These are phyloP conservation scores for Rostratula benghalensis DNA, from an alignment of 2,113 vertebrate genomes.

Conservation along the genomic window DNA sequence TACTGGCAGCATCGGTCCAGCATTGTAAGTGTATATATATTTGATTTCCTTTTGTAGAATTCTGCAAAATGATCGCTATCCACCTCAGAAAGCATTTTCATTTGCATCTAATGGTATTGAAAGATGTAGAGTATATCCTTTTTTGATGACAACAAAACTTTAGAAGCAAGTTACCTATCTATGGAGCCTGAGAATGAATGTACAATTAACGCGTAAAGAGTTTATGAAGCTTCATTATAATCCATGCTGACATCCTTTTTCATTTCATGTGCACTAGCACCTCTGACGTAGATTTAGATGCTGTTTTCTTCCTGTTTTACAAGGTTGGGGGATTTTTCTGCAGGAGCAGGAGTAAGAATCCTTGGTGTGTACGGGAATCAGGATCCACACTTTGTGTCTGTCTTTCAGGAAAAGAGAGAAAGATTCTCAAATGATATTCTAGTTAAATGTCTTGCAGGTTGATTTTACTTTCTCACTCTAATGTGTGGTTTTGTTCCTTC, in stretches of 20 bases:
- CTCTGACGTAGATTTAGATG: not conserved
- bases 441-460: not conserved
- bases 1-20: not conserved
- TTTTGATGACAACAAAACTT: not conserved
- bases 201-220: not conserved
- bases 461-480: not conserved
- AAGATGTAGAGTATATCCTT: not conserved
- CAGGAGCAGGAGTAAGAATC: not conserved
- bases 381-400: not conserved
- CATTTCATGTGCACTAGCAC: not conserved
- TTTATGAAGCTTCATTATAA: not conserved
- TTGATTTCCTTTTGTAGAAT: not conserved
- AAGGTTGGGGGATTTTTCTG: not conserved
- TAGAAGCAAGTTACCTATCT: not conserved
- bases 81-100: not conserved
- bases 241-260: not conserved
- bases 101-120: not conserved
- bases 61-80: not conserved
- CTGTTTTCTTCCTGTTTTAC: not conserved
- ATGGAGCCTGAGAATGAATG: not conserved
- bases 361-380: not conserved
- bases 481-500: not conserved
- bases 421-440: not conserved
- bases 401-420: not conserved
- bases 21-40: not conserved